These are phyloP conservation scores for Astropecten irregularis DNA, from an alignment of 53 echinoderm and acorn worm species.

Conservation along the genomic window DNA sequence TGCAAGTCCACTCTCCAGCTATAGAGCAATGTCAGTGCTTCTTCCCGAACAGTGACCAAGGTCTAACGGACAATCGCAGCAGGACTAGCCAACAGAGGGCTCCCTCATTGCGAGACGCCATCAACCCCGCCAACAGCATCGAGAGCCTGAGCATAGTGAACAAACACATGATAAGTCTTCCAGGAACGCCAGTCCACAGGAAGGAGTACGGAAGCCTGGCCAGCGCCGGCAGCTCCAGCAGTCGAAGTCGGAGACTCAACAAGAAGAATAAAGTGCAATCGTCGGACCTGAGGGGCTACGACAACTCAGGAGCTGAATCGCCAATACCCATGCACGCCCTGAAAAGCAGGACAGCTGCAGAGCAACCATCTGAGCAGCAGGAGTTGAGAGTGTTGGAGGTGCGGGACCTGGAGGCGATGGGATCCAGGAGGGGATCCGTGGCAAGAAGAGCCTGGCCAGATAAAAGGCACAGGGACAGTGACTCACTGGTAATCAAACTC, in stretches of 20 bases:
- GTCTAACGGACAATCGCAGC: background rate
- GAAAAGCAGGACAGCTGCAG: background rate
- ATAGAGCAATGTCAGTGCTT: slow-evolving; percentile 23
- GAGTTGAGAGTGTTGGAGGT: slow-evolving; percentile 30
- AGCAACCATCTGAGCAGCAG: too few relatives aligned
- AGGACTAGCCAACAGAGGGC: background rate
- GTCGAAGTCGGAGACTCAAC: slow-evolving; percentile 10
- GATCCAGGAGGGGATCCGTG: too few relatives aligned
- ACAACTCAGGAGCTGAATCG: slow-evolving; percentile 20
- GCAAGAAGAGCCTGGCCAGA: slow-evolving; percentile 27
- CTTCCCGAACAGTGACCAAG: background rate
- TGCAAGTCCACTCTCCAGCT: background rate
- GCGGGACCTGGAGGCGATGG: background rate
- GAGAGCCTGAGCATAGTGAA: slow-evolving; percentile 19
- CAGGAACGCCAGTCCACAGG: slow-evolving; percentile 24
- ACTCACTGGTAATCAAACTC: slow-evolving; percentile 9
- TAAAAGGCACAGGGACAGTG: slow-evolving; percentile 12
- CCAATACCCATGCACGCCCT: background rate
- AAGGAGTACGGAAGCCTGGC: slow-evolving; percentile 5
- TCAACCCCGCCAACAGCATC: background rate
- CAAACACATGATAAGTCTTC: slow-evolving; percentile 34
- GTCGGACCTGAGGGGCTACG: background rate
- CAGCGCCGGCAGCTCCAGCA: background rate
- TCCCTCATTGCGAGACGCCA: background rate
- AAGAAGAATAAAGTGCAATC: slow-evolving; percentile 13